phyloP scores from a whole-genome alignment of 1,140 invertebrate species.

The Solenopsis fugax region DNA sequence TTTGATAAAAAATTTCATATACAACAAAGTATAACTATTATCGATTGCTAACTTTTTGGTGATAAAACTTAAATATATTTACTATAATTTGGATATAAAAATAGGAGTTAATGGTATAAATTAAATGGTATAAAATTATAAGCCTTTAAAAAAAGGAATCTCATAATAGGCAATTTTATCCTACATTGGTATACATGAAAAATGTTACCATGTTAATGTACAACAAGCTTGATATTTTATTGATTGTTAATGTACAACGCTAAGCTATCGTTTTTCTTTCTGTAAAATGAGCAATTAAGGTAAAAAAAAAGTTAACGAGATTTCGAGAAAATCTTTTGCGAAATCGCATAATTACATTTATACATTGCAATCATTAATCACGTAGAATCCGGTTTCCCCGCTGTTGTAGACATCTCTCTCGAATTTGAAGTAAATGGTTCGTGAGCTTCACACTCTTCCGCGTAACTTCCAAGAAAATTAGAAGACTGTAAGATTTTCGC shows the following conservation, averaged over 20 bases:
- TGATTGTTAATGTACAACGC: no score
- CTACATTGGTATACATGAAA: not conserved
- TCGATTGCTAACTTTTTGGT: no score
- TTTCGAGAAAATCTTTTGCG: not conserved
- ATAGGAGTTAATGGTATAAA: no score
- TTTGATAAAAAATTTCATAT: no score
- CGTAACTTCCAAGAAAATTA: slow-evolving; percentile 11
- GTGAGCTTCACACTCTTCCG: not conserved
- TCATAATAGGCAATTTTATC: no score
- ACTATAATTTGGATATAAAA: no score
- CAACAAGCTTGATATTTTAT: not conserved
- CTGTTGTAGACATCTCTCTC: not conserved
- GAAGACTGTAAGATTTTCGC: slow-evolving; percentile 11
- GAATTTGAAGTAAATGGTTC: not conserved
- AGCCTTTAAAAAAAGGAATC: no score
- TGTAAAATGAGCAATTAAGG: not conserved
- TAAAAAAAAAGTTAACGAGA: no score
- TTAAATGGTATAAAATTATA: no score
- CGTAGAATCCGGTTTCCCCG: not conserved
- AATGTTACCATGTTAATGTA: slow-evolving; percentile 5
- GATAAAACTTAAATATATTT: no score
- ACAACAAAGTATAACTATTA: no score
- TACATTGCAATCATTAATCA: not conserved
- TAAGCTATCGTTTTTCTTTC: not conserved
- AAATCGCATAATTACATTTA: not conserved